Percentiles rank a stretch among this genome's conserved stretches.
phyloP scores from a whole-genome alignment of 2,113 vertebrate genomes.

The Tupaia tana region DNA sequence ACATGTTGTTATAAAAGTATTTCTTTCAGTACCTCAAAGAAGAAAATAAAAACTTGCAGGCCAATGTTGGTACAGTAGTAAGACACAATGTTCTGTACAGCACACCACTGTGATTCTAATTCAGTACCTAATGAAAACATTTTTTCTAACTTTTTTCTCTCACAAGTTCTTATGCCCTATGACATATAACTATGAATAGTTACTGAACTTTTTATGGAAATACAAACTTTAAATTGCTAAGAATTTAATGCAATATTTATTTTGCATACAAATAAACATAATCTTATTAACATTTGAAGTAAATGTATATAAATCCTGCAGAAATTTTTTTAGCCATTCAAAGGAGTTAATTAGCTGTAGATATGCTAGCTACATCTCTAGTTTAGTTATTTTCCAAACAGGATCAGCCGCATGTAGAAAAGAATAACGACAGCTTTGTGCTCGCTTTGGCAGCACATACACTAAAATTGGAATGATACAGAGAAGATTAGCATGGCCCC shows the following conservation, averaged over 20 bases:
- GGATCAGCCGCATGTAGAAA: not conserved
- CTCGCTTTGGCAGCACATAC: too few species aligned
- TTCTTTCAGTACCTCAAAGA: conserved; percentile 3
- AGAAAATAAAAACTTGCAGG: not conserved
- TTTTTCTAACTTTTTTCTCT: conserved; percentile 25
- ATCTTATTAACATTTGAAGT: conserved; percentile 25
- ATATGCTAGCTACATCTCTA: not conserved
- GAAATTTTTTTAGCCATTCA: not conserved
- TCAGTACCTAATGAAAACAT: not conserved
- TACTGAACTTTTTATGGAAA: not conserved
- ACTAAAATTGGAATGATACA: too few species aligned
- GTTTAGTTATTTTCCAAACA: not conserved
- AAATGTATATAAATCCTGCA: not conserved
- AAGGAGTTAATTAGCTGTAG: not conserved
- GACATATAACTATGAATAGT: not conserved
- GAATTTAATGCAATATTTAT: not conserved
- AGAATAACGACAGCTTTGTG: not conserved
- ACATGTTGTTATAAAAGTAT: not conserved
- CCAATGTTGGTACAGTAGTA: too few species aligned
- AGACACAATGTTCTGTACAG: too few species aligned
- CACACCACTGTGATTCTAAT: not conserved
- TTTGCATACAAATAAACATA: not conserved
- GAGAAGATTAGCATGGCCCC: too few species aligned
- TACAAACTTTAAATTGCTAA: not conserved
- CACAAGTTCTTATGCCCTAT: not conserved